Base-by-base conservation (phyloP, 2,113 vertebrate species). In the Carassius gibelio region DNA sequence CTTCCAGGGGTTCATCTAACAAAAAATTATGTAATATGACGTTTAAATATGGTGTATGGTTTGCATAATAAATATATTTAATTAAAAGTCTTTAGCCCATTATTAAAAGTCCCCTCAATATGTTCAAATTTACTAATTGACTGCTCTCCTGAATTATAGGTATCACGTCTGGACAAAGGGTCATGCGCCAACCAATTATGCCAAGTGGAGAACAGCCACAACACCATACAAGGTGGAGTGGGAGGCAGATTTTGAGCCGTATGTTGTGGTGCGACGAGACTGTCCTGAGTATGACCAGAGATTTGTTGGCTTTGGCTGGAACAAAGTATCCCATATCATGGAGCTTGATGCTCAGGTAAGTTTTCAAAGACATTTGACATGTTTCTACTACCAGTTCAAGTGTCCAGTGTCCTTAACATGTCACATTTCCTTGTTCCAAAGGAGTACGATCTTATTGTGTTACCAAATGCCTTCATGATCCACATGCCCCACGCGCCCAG, bases 301-400 rank as follows among this genome's bases (percentile, higher is more conserved):
- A 50, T 99, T 99, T 0, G 96, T 98, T 87, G 98, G 97, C 91
- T 99, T 99, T 62, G 97, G 98, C 90, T 99, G 97, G 98, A 99
- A 99, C 95, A 99, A 99, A 91, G 97, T 98, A 87, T 97, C 98
- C 19, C 98, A 99, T 81, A 93, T 96, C 59, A 94, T 98, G 95
- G 98, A 99, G 94, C 95, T 99, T 85, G 97, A 99, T 23, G 98
- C 95, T 0, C 97, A 98, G 97, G 98, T 99, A 91, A 85, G 91
- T 0, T 34, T 55, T 38, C 15, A 1, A 68, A 30, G 19, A 34
- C n/a, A 19, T 36, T 34, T 13, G 6, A 14, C 6, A 19, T 62
- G 30, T 71, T 71, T 71, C 36, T 42, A 11, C 19, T 1, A 0
- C 36, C 17, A n/a, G 9, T 42, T 71, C 36, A n/a, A 71, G 69